These are phyloP conservation scores for Procavia capensis DNA, from an alignment of 2,113 vertebrate genomes.

Conservation along the genomic window DNA sequence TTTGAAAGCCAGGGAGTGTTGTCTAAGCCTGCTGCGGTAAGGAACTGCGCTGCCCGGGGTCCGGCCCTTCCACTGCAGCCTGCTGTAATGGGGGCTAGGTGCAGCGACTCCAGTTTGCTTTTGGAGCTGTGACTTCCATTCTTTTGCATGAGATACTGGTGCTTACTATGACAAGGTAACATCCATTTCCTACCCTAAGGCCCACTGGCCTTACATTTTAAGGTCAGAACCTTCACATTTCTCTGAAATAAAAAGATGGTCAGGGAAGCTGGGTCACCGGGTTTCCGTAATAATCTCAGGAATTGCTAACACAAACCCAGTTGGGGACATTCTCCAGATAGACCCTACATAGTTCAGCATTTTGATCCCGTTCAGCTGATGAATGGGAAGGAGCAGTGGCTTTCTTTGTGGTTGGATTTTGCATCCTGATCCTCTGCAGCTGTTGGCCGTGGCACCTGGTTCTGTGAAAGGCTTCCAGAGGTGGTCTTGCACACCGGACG, in stretches of 20 bases:
- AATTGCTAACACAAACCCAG: not conserved
- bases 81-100: not conserved
- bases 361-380: not conserved
- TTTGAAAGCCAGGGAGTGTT: not conserved
- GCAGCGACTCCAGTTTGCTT: not conserved
- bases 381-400: not conserved
- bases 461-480: not conserved
- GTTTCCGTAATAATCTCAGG: constrained; percentile 46
- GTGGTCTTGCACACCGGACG: accelerated
- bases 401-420: not conserved
- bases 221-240: constrained; percentile 26
- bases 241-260: constrained; percentile 20
- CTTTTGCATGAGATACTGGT: not conserved
- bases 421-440: not conserved
- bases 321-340: not conserved
- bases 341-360: not conserved
- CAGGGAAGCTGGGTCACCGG: constrained; percentile 54
- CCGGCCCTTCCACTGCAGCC: not conserved
- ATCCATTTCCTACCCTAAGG: not conserved
- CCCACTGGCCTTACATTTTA: not conserved
- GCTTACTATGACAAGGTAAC: not conserved
- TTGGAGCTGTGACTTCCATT: not conserved
- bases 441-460: not conserved
- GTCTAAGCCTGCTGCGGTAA: no score
- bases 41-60: not conserved